Conservation (phyloP, 2,888 invertebrate genomes). For the Ferrisia virgata region DNA sequence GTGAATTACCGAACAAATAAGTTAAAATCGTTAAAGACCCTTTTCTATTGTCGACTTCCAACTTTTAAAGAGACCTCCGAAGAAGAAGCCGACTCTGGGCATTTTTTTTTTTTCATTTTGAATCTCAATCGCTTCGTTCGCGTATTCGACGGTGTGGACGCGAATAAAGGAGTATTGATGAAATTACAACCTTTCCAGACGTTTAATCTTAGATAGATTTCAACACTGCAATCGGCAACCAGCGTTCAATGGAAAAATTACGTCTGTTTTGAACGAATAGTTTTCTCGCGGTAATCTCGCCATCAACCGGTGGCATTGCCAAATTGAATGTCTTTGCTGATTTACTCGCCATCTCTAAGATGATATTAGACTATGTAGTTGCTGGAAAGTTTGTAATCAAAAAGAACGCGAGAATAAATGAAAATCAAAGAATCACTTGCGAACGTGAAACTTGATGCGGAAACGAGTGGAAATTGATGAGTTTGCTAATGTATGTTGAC, state of each 20-base stretch:
- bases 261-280: neutral
- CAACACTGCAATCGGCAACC: neutral
- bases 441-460: no score
- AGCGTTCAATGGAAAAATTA: neutral
- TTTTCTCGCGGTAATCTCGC: neutral
- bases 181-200: conserved; percentile 19
- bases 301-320: neutral
- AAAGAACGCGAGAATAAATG: neutral
- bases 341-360: neutral
- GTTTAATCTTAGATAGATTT: neutral
- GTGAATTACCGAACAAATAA: conserved; percentile 43
- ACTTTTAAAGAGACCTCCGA: neutral
- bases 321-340: neutral
- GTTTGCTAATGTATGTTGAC: no score
- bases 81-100: neutral
- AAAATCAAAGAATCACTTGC: neutral
- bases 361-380: neutral
- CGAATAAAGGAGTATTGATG: conserved; percentile 4
- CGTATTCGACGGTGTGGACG: neutral
- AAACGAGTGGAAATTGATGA: no score
- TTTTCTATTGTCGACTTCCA: conserved; percentile 14
- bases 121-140: neutral
- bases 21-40: conserved; percentile 40
- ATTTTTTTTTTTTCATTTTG: neutral
- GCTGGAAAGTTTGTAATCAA: neutral